Conservation (phyloP, 2,113 vertebrate species). For the Spermophilus dauricus region DNA sequence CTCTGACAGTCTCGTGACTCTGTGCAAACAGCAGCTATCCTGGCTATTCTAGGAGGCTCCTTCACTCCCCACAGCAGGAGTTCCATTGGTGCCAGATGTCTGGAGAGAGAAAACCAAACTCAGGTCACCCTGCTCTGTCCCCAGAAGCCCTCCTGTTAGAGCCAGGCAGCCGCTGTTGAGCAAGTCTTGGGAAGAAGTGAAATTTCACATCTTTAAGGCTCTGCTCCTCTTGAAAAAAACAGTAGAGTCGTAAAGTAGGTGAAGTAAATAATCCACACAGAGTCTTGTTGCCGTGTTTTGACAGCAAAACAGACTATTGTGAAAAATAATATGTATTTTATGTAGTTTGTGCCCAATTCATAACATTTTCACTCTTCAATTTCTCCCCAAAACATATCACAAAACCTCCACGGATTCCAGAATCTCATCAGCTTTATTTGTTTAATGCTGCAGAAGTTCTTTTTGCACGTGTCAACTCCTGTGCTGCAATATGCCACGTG, state of each 20-base stretch:
- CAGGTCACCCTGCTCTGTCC: neutral
- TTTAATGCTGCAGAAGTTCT: neutral
- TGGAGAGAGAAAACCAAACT: neutral
- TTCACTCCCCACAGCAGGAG: fast-evolving
- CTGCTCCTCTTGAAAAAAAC: neutral
- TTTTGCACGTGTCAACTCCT: neutral
- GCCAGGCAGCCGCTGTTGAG: too few species aligned
- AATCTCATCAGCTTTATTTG: neutral
- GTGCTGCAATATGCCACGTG: neutral
- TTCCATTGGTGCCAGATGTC: neutral
- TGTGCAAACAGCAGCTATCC: fast-evolving
- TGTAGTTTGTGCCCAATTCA: neutral
- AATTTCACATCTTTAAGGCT: neutral
- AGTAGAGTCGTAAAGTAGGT: neutral
- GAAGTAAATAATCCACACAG: neutral
- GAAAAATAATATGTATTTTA: neutral
- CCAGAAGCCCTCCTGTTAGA: neutral
- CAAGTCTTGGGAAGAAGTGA: neutral
- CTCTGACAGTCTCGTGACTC: neutral
- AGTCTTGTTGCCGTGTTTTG: neutral
- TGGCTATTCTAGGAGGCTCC: neutral
- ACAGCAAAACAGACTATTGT: neutral
- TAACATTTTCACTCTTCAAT: neutral
- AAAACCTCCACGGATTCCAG: neutral
- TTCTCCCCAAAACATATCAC: neutral